Evolutionary conservation across 2,888 invertebrate genomes (phyloP), one percentile per base, ranked within the genome.

Genomic region (Lasioglossum leucozonium): DNA sequence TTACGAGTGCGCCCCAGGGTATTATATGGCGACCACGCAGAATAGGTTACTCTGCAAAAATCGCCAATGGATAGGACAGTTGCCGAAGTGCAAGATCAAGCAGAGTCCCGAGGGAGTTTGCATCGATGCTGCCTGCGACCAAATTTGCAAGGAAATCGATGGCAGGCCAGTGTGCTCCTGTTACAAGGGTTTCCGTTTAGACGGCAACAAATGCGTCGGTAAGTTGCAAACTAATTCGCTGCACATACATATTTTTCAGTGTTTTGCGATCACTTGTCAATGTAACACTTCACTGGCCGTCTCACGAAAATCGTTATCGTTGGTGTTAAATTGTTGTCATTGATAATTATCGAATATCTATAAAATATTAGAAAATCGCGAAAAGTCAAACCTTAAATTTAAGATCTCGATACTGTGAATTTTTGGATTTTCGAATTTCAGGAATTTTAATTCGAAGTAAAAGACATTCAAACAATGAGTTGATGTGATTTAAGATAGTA

Each of bases 1-100:
- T 87, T 95, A 95, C 91, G 93, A 94, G 84, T 95, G 95, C 83
- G 92, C 91, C 34, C 91, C 92, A 11, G 94, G 94, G 26, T 94
- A 89, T 86, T 89, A 89, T 80, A 92, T 94, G 92, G 85, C 81
- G 37, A 90, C 91, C 62, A 86, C 90, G 76, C 89, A 82, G 58
- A 93, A 87, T 75, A 91, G 93, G 78, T 86, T 95, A 77, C 88
- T 94, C 47, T 95, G 94, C 86, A 92, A 91, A 82, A 91, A 93
- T 87, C 94, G 94, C 37, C 92, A 92, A 72, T 95, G 95, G 95
- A 78, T 94, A 81, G 95, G 95, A 34, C 91, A 91, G 74, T 84
- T 93, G 82, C 94, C 95, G 78, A 93, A 92, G 76, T 95, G 95
- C 86, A 92, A 91, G 87, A 88, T 89, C 80, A 91, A 91, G 80